A percentile compares a stretch with the other conserved stretches of the same genome.
phyloP scores from a whole-genome alignment of 2,797 vertebrate species.

The Oreochromis mossambicus region DNA sequence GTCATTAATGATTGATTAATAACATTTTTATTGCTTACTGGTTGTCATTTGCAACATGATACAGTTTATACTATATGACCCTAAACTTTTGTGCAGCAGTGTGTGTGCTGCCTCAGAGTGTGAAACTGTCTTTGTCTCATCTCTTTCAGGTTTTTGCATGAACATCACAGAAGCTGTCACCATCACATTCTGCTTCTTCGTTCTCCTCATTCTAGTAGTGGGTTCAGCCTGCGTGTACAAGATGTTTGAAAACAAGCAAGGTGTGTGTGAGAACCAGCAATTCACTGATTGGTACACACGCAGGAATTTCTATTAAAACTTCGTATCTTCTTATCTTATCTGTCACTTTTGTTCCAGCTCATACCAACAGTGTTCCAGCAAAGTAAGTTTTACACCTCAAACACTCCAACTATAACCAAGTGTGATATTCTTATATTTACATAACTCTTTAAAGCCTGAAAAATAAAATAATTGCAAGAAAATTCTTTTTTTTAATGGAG shows the following conservation, averaged over 20 bases:
- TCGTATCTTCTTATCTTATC: neutral
- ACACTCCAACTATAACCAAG: neutral
- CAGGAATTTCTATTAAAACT: neutral
- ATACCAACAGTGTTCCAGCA: neutral
- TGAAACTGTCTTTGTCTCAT: neutral
- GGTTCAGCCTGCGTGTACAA: conserved; percentile 31
- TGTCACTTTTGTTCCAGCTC: conserved; percentile 8
- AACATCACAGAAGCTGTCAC: conserved; percentile 41
- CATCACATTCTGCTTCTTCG: conserved; percentile 65
- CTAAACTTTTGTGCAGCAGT: neutral
- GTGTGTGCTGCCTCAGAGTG: too few relatives aligned
- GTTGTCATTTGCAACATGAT: neutral
- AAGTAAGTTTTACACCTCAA: conserved; percentile 37
- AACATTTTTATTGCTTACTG: neutral
- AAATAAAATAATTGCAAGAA: neutral
- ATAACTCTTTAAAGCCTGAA: neutral
- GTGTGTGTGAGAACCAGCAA: conserved; percentile 33
- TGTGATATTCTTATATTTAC: neutral
- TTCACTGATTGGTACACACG: neutral
- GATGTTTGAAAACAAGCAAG: conserved; percentile 23
- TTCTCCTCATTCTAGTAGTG: conserved; percentile 48
- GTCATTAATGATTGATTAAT: neutral
- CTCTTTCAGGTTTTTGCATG: conserved; percentile 20
- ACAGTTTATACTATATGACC: neutral
- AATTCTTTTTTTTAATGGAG: rapidly evolving